These are phyloP conservation scores for Eumerus sabulonum DNA, from an alignment of 2,888 invertebrate species.

Conservation along the genomic window DNA sequence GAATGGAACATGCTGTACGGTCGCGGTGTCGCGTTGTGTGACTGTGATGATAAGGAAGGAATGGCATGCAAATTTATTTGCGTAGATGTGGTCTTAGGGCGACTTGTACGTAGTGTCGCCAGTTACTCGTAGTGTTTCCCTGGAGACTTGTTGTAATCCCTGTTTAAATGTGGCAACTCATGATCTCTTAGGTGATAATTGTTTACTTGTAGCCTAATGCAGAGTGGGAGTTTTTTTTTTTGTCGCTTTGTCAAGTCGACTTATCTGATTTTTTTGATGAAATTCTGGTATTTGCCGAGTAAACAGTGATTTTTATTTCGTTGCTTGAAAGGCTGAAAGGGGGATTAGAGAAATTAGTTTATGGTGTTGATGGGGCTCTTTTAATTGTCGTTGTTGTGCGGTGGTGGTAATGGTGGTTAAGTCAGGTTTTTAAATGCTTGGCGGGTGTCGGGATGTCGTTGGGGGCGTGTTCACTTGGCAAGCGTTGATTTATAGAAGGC, in stretches of 20 bases:
- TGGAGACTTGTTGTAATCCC: conserved; percentile 43
- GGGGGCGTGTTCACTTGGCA: no score
- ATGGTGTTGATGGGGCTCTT: conserved; percentile 2
- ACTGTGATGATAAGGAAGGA: conserved; percentile 2
- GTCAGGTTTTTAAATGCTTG: conserved; percentile 9
- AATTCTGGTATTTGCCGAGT: conserved; percentile 39
- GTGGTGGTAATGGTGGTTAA: conserved; percentile 12
- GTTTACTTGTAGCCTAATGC: conserved; percentile 50
- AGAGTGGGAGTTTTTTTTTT: conserved; percentile 9
- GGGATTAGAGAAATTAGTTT: conserved; percentile 20
- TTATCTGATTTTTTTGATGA: conserved; percentile 46
- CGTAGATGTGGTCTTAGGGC: conserved; percentile 2
- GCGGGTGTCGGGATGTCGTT: conserved; percentile 2
- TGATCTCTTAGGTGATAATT: conserved; percentile 67
- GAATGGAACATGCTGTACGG: background rate
- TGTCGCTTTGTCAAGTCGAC: conserved; percentile 36
- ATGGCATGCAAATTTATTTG: conserved; percentile 15
- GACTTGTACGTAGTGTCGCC: conserved; percentile 22
- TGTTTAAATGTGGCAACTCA: conserved; percentile 56
- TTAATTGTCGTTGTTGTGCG: background rate
- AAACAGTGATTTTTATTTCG: conserved; percentile 35
- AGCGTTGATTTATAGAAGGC: no score
- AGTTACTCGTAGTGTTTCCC: conserved; percentile 27
- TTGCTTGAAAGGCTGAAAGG: conserved; percentile 17
- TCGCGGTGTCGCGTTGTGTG: conserved; percentile 3